Conservation (phyloP, 2,113 vertebrate genomes). For the Lophochroa leadbeateri region DNA sequence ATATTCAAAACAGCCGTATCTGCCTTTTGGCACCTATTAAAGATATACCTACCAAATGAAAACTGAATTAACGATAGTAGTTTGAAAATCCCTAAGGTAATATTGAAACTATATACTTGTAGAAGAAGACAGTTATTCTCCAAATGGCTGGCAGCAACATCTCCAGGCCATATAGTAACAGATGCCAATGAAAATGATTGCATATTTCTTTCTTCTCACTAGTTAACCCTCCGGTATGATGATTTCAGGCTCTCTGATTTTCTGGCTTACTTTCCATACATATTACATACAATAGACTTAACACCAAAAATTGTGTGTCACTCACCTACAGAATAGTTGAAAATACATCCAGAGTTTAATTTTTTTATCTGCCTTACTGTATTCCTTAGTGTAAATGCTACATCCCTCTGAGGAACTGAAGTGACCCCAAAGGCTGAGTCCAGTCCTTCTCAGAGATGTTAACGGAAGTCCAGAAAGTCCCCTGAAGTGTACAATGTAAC, state of each 20-base stretch:
- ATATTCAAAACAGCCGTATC: neutral
- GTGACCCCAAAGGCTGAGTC: neutral
- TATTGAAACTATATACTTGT: neutral
- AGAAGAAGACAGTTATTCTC: constrained; percentile 6
- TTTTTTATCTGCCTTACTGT: neutral
- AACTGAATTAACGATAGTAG: constrained; percentile 21
- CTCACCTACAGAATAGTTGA: neutral
- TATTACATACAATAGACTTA: neutral
- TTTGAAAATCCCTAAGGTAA: neutral
- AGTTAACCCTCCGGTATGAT: neutral
- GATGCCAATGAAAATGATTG: neutral
- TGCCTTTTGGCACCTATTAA: constrained; percentile 26
- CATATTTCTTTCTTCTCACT: neutral
- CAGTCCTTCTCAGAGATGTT: neutral
- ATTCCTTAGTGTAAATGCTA: neutral
- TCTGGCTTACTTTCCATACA: neutral
- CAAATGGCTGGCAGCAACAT: neutral
- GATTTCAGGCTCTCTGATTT: neutral
- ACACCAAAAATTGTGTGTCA: neutral
- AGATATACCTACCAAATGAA: constrained; percentile 7
- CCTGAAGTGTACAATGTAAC: neutral
- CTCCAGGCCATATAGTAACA: neutral
- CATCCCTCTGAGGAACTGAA: neutral
- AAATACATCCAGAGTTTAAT: neutral
- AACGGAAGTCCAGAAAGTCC: neutral